A percentile compares a stretch with the other conserved stretches of the same genome.
Evolutionary conservation across 2,888 invertebrate species (phyloP).

Genomic region (Parnassius mnemosyne): DNA sequence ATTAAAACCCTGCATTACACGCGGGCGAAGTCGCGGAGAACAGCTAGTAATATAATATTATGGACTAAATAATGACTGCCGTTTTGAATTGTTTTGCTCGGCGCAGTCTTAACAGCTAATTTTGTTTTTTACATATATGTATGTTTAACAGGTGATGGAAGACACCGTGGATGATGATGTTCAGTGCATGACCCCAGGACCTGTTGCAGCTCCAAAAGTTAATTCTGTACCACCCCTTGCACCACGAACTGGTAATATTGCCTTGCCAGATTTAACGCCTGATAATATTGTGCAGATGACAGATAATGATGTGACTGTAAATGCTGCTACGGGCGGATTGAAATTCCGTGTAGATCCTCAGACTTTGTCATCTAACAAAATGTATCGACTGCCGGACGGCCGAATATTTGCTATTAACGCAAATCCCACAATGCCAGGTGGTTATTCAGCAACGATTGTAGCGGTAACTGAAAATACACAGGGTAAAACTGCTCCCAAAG

Average conservation of each 20-base stretch:
- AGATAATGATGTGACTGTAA: conserved; percentile 76
- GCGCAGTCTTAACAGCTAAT: background rate
- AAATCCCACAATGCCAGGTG: conserved; percentile 74
- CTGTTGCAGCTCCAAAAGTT: conserved; percentile 49
- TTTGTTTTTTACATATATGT: conserved; percentile 10
- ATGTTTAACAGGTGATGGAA: conserved; percentile 58
- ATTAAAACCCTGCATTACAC: no score
- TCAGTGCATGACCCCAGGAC: conserved; percentile 70
- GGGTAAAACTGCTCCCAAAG: conserved; percentile 46
- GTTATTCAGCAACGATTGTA: conserved; percentile 76
- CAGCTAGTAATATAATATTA: no score
- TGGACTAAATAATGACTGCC: no score
- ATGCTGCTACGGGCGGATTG: conserved; percentile 68
- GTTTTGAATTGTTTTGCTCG: no score
- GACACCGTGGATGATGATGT: conserved; percentile 71
- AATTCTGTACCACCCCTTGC: conserved; percentile 43
- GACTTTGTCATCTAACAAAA: conserved; percentile 74
- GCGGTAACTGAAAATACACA: conserved; percentile 58
- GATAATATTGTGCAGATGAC: conserved; percentile 77
- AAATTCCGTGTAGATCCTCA: conserved; percentile 77
- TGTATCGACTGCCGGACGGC: conserved; percentile 76
- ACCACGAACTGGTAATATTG: conserved; percentile 33
- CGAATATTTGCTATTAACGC: conserved; percentile 74
- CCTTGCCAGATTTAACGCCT: conserved; percentile 45
- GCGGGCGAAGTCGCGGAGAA: no score